Percentiles rank a stretch among this genome's conserved stretches.
Conservation (phyloP, 2,113 vertebrate species). For the Halcyon senegalensis region DNA sequence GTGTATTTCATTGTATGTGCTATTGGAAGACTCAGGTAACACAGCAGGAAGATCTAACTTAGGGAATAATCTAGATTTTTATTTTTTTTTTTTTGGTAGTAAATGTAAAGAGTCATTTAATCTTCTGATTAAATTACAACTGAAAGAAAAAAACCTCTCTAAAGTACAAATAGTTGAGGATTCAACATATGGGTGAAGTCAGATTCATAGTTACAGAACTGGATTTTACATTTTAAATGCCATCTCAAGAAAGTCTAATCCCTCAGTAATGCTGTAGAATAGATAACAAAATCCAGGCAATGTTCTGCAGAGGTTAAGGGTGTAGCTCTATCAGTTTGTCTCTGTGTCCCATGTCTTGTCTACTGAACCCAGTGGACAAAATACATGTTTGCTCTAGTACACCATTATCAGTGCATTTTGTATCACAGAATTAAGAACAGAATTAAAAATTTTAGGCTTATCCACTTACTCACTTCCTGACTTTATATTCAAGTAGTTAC, state of each 20-base stretch:
- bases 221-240: background rate
- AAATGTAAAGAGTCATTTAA: background rate
- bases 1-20: background rate
- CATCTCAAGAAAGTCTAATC: background rate
- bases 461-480: background rate
- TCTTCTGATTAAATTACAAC: background rate
- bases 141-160: background rate
- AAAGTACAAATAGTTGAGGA: background rate
- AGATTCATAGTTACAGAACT: background rate
- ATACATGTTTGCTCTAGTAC: background rate
- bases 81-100: background rate
- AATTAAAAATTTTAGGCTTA: background rate
- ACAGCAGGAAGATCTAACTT: background rate
- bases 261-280: background rate
- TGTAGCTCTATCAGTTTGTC: background rate
- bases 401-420: background rate
- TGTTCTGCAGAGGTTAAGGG: background rate
- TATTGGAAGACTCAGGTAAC: background rate
- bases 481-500: background rate
- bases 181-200: background rate
- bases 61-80: background rate
- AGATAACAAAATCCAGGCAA: background rate
- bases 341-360: background rate
- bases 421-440: background rate
- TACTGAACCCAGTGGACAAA: background rate